Percentiles rank a stretch among this genome's conserved stretches.
Evolutionary conservation across 1,140 invertebrate genomes (phyloP).

Genomic region (Andrena cerasifolii): DNA sequence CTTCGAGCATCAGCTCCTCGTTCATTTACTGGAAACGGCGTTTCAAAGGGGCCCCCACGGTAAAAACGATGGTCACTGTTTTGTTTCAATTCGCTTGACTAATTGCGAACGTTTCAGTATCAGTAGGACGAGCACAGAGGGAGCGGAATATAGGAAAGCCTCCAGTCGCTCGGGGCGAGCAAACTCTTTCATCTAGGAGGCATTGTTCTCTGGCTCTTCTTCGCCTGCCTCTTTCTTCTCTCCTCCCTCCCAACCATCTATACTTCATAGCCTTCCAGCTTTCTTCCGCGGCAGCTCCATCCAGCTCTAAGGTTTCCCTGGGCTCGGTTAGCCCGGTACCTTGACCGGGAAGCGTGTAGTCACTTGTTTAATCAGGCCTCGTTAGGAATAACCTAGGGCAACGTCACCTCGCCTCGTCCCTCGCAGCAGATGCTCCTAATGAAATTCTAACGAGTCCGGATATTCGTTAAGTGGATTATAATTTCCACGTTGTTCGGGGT

Average conservation of each 20-base stretch:
- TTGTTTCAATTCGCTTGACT: conserved; percentile 58
- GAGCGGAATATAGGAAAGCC: conserved; percentile 32
- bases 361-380: conserved; percentile 65
- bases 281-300: neutral
- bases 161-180: conserved; percentile 42
- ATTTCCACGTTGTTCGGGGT: conserved; percentile 17
- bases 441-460: conserved; percentile 57
- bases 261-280: neutral
- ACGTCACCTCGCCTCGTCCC: conserved; percentile 21
- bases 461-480: conserved; percentile 46
- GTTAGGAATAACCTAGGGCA: conserved; percentile 48
- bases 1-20: neutral
- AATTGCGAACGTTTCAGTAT: conserved; percentile 47
- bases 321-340: conserved; percentile 1
- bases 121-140: conserved; percentile 20
- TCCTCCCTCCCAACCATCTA: neutral
- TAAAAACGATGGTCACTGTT: conserved; percentile 54
- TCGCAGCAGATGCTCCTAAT: conserved; percentile 43
- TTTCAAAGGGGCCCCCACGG: conserved; percentile 6
- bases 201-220: conserved; percentile 50
- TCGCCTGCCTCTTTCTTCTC: conserved; percentile 17
- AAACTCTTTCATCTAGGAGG: conserved; percentile 60
- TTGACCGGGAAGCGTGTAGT: conserved; percentile 51
- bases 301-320: conserved; percentile 23
- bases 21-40: conserved; percentile 3